Conservation (phyloP, 2,888 invertebrate genomes). For the Epistrophella euchroma region DNA sequence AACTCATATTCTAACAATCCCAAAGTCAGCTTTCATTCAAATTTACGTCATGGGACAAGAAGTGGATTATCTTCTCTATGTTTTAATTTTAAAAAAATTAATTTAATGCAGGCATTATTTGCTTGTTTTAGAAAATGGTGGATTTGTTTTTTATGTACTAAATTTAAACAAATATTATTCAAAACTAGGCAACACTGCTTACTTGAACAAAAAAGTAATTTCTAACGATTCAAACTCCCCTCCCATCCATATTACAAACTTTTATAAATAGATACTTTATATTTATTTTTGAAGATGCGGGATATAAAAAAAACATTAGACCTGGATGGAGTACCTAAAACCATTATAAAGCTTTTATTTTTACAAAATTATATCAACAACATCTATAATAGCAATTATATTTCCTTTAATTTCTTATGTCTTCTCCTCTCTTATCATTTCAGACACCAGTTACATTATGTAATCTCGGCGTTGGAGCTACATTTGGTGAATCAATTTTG, state of each 20-base stretch:
- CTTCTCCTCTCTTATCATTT: slow-evolving; percentile 77
- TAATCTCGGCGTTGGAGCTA: slow-evolving; percentile 89
- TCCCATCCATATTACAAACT: background rate
- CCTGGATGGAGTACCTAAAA: background rate
- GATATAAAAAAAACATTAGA: background rate
- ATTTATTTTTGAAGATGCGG: background rate
- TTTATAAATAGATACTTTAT: background rate
- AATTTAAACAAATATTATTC: no score
- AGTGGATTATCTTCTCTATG: no score
- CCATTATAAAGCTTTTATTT: slow-evolving; percentile 10
- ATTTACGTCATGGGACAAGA: no score
- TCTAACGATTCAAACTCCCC: no score
- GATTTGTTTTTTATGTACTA: no score
- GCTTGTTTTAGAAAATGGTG: no score
- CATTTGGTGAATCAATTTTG: slow-evolving; percentile 91
- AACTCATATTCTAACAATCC: no score
- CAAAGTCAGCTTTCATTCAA: no score
- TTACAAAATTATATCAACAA: background rate
- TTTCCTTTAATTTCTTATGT: slow-evolving; percentile 20
- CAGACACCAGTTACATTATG: slow-evolving; percentile 88
- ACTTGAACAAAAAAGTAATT: no score
- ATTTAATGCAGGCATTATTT: no score
- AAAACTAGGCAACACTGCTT: no score
- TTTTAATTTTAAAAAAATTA: no score
- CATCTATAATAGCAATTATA: slow-evolving; percentile 12